Evolutionary conservation across 2,113 vertebrate species (phyloP), one percentile per base, ranked within the genome.

Genomic region (Thamnaconus septentrionalis): DNA sequence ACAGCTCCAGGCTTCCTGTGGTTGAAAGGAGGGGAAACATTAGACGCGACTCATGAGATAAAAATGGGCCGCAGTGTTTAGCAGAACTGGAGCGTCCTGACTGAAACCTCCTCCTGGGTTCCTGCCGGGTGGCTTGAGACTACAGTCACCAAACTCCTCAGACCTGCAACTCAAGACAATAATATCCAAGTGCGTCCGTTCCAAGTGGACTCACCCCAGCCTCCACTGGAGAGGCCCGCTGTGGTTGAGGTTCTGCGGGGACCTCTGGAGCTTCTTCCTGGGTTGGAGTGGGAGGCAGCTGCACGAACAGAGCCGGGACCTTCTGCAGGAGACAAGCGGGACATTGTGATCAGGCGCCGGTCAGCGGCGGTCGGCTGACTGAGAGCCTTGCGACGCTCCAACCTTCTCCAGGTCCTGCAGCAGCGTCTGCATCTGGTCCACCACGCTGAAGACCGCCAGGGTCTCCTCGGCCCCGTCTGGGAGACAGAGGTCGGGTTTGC

Each of bases 331-430:
- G 1, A 5, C 12, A 41, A 56, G 59, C 3, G 41, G 5, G 55
- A 3, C n/a, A 10, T 0, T 4, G 3, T 1, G 0, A 9, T 53
- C 9, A 7, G 5, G 5, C 2, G 6, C 40, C 5, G 53, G 5
- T 1, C 40, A 12, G 11, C 11, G 44, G 2, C 3, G 0, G 0
- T 44, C 45, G 5, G 8, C 8, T 11, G 10, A 8, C 8, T 11
- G 39, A 9, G 0, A 7, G 0, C n/a, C 18, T 2, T 1, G 18
- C 18, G 18, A 31, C 18, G 18, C 18, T 6, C 48, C 2, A 7
- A 50, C 89, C 83, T 94, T 91, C 85, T 97, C 95, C 70, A 98
- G 76, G 31, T 93, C 89, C 63, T 90, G 89, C 53, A 97, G 56
- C 52, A 93, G 89, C 66, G 72, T 87, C 69, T 92, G 83, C 41